A percentile compares a stretch with the other conserved stretches of the same genome.
phyloP scores from a whole-genome alignment of 30 jellyfish, hydroid and myxozoan species.

The Nemopilema nomurai region DNA sequence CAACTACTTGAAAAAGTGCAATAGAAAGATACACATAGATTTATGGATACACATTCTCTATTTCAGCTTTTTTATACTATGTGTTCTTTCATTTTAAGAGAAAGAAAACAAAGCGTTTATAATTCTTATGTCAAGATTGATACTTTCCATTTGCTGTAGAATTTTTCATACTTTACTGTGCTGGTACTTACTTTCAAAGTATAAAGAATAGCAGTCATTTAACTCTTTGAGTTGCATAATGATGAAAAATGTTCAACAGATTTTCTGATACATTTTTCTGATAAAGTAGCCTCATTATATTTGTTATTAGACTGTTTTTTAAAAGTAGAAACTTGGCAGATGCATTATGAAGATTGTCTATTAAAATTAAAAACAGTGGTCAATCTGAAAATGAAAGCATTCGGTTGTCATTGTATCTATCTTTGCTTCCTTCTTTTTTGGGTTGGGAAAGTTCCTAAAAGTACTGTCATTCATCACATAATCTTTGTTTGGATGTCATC shows the following conservation, averaged over 20 bases:
- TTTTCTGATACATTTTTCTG: background rate
- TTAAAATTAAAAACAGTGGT: background rate
- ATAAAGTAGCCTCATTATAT: background rate
- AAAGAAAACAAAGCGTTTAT: background rate
- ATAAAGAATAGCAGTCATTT: background rate
- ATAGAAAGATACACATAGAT: background rate
- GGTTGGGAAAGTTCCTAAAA: background rate
- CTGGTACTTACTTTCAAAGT: background rate
- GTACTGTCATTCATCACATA: no score
- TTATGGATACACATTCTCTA: no score
- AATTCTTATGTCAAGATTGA: background rate
- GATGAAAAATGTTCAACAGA: background rate
- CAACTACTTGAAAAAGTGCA: no score
- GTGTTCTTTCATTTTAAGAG: no score
- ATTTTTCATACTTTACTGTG: background rate
- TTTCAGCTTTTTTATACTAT: no score
- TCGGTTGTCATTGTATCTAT: background rate
- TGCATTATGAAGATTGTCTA: slow-evolving; percentile 11
- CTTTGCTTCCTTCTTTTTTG: background rate
- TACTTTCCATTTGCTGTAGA: background rate
- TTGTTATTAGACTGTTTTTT: no score
- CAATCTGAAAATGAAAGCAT: slow-evolving; percentile 13
- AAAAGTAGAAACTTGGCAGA: background rate
- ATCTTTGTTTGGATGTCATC: no score
- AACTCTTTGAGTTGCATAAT: background rate